Conservation (phyloP, 1,140 invertebrate species). For the Penaeus chinensis region DNA sequence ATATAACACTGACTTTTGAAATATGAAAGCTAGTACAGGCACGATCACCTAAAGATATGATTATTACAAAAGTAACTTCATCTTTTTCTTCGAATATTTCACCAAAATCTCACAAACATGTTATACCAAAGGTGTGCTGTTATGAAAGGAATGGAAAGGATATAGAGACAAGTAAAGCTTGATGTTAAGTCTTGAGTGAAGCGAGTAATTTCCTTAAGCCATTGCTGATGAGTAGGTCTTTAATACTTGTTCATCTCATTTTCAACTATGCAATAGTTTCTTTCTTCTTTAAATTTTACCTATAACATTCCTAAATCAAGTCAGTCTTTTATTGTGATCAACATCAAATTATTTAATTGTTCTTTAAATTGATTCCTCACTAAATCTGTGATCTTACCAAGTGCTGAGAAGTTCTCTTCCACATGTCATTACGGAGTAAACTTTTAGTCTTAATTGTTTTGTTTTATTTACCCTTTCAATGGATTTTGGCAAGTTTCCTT, state of each 20-base stretch:
- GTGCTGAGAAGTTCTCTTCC: conserved; percentile 62
- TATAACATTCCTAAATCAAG: conserved; percentile 47
- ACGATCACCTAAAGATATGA: no score
- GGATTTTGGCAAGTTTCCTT: not conserved
- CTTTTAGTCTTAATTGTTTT: conserved; percentile 44
- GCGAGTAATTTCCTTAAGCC: no score
- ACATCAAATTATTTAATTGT: conserved; percentile 39
- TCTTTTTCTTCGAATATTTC: no score
- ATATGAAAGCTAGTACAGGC: no score
- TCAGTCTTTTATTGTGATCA: conserved; percentile 17
- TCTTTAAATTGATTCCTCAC: conserved; percentile 54
- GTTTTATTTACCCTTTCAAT: conserved; percentile 5
- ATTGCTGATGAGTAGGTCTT: not conserved
- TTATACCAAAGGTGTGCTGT: no score
- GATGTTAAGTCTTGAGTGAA: not conserved
- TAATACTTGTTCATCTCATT: conserved; percentile 19
- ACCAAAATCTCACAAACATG: no score
- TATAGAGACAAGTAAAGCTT: no score
- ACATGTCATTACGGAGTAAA: conserved; percentile 61
- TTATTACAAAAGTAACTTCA: no score
- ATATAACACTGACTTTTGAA: no score
- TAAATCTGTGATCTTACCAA: conserved; percentile 60
- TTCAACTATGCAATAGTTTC: conserved; percentile 30
- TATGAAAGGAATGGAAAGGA: no score
- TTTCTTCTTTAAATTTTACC: conserved; percentile 33